A percentile compares a stretch with the other conserved stretches of the same genome.
These are phyloP conservation scores for Drosophila neutralis DNA, from an alignment of 2,888 invertebrate genomes.

Conservation along the genomic window DNA sequence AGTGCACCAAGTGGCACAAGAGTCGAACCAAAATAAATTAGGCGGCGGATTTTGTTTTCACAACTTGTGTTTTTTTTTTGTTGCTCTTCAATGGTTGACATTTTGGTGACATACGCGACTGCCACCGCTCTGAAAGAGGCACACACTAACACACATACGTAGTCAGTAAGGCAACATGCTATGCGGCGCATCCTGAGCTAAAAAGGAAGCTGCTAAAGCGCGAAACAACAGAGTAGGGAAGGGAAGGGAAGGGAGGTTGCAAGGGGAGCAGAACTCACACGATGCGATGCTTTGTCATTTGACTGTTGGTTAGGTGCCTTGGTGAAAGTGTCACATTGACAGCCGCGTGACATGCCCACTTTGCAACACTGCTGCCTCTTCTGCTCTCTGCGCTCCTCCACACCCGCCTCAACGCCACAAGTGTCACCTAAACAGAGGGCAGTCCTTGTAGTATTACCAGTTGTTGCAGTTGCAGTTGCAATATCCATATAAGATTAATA, in stretches of 20 bases:
- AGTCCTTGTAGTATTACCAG: neutral
- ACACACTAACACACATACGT: neutral
- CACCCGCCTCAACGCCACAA: neutral
- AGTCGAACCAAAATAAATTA: constrained; percentile 45
- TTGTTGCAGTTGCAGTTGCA: neutral
- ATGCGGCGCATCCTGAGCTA: constrained; percentile 28
- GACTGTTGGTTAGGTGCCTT: constrained; percentile 35
- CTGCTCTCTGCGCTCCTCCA: neutral
- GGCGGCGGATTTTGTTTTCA: constrained; percentile 73
- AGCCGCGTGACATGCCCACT: constrained; percentile 72
- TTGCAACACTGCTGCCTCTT: constrained; percentile 17
- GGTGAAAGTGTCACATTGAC: constrained; percentile 75
- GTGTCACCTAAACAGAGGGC: constrained; percentile 33
- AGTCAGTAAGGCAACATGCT: neutral
- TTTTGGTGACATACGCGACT: constrained; percentile 71
- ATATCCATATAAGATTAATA: neutral
- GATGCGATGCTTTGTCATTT: constrained; percentile 31
- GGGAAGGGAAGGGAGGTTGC: neutral
- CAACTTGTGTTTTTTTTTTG: constrained; percentile 69
- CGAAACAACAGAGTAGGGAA: constrained; percentile 6
- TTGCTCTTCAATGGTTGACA: constrained; percentile 39
- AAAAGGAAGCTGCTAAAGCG: constrained; percentile 60
- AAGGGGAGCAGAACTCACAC: constrained; percentile 61
- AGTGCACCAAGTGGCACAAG: constrained; percentile 65
- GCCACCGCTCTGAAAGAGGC: constrained; percentile 58